Conservation (phyloP, 1,140 invertebrate genomes). For the Leptinotarsa texana region DNA sequence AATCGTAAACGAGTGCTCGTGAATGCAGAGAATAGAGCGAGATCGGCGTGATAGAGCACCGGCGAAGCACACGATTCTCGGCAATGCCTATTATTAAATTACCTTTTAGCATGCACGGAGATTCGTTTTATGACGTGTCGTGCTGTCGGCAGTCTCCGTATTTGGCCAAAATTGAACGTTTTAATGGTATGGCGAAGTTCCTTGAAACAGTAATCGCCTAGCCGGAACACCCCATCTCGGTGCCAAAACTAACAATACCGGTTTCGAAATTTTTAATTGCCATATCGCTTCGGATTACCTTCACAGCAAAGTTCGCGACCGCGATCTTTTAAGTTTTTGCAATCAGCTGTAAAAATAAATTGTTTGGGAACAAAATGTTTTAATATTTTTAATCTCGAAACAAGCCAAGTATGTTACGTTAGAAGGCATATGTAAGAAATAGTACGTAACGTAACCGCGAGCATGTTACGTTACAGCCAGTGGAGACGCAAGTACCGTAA, state of each 20-base stretch:
- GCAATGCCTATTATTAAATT: conserved; percentile 32
- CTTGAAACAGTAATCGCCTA: background rate
- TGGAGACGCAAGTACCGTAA: too few species aligned
- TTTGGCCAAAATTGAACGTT: conserved; percentile 2
- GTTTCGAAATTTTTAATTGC: too few species aligned
- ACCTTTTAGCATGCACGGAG: conserved; percentile 29
- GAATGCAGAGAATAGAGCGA: conserved; percentile 12
- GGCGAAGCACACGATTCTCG: conserved; percentile 29
- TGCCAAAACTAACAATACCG: too few species aligned
- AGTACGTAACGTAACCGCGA: too few species aligned
- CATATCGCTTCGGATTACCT: too few species aligned
- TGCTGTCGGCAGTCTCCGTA: background rate
- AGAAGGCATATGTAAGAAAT: too few species aligned
- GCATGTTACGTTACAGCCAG: too few species aligned
- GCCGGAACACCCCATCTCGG: too few species aligned
- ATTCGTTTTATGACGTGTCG: conserved; percentile 1
- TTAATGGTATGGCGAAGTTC: background rate
- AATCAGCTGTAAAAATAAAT: too few species aligned
- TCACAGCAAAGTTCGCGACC: background rate
- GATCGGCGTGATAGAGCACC: conserved; percentile 22
- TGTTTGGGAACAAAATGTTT: too few species aligned
- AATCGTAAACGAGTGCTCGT: conserved; percentile 14
- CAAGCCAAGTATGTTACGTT: too few species aligned
- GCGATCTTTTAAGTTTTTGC: background rate
- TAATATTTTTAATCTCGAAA: too few species aligned